These are phyloP conservation scores for Rhodeus uyekii DNA, from an alignment of 2,797 vertebrate species.

Conservation along the genomic window DNA sequence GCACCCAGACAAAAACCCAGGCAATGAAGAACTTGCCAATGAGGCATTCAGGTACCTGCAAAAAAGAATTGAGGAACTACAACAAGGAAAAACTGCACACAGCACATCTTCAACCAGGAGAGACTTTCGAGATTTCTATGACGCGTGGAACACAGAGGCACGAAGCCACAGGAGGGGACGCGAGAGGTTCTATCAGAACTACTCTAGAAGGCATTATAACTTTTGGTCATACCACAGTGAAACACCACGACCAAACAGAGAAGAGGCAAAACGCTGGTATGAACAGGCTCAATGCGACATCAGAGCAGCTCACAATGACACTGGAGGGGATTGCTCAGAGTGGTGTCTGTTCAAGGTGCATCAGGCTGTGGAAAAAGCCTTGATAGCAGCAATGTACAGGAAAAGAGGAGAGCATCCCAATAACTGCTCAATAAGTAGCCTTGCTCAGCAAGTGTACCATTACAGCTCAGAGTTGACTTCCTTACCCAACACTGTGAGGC, in stretches of 20 bases:
- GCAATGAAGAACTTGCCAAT: conserved; percentile 61
- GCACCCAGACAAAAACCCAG: conserved; percentile 82
- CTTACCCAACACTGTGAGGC: conserved; percentile 63
- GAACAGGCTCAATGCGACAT: conserved; percentile 81
- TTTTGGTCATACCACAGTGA: conserved; percentile 73
- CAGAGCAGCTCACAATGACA: conserved; percentile 68
- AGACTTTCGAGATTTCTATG: conserved; percentile 60
- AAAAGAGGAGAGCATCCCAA: conserved; percentile 56
- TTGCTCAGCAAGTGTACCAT: conserved; percentile 62
- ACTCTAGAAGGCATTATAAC: conserved; percentile 62
- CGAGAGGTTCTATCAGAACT: conserved; percentile 59
- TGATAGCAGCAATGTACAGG: conserved; percentile 73
- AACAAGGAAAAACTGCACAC: conserved; percentile 44
- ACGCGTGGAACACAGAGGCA: conserved; percentile 78
- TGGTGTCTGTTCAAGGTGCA: conserved; percentile 85
- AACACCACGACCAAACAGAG: conserved; percentile 67
- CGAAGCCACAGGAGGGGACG: conserved; percentile 65
- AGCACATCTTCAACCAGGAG: conserved; percentile 26
- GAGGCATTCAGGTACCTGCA: conserved; percentile 77
- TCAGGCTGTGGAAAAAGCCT: conserved; percentile 80
- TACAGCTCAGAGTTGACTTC: conserved; percentile 61
- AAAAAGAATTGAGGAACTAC: conserved; percentile 67
- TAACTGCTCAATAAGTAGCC: conserved; percentile 60
- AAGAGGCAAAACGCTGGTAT: conserved; percentile 78
- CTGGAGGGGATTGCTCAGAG: conserved; percentile 67